Evolutionary conservation across 2,113 vertebrate species (phyloP), one percentile per base, ranked within the genome.

Genomic region (Monopterus albus): DNA sequence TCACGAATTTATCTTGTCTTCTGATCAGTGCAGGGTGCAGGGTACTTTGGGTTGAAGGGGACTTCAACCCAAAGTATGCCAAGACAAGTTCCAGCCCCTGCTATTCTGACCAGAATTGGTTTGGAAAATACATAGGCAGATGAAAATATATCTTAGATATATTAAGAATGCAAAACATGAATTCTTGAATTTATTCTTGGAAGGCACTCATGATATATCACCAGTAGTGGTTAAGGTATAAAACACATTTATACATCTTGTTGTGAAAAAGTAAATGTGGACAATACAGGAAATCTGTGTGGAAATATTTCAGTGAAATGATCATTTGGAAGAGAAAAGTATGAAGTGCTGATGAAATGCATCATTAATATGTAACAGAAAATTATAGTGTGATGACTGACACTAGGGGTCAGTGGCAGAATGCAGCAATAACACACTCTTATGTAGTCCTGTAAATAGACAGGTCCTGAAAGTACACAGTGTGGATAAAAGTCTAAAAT

Each of bases 361-460:
- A 43, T 2, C 0, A 43, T 72, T 28, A 55, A 25, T 43, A 2
- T 57, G 23, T 14, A 59, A 17, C 17, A 59, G 40, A 56, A n/a
- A 15, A 26, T 31, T 5, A 20, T n/a, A 10, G 1, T 63, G 46
- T 36, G 20, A 60, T 15, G 56, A 45, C 17, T 69, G 45, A 28
- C 87, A 75, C 81, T 65, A 86, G 85, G 40, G 59, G 85, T 66
- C 87, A 87, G 72, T 66, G 53, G 84, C 60, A 63, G 49, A 62
- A 56, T 6, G 17, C 58, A 57, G 52, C 6, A n/a, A 38, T 36
- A 28, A 40, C 17, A 45, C 18, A 21, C 42, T 61, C 3, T 15
- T 25, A 59, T 21, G 9, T n/a, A 12, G 20, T 23, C 15, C 23
- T 25, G 14, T 35, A 6, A 45, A 21, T 35, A 8, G 39, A 42